Evolutionary conservation across 2,888 invertebrate genomes (phyloP).

Genomic region (Adelognathus sp.): DNA sequence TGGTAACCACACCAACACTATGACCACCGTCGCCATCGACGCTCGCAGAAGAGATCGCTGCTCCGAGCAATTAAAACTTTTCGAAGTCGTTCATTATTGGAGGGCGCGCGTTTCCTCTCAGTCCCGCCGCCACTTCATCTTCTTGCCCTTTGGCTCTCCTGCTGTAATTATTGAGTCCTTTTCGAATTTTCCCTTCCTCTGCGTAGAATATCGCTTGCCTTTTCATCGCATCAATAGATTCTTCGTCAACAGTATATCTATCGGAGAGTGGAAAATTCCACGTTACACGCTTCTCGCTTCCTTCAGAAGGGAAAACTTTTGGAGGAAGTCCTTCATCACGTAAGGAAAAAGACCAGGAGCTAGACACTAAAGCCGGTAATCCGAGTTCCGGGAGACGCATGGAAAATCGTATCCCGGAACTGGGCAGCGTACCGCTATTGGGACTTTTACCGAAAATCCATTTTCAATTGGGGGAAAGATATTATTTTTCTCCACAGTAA

Average conservation of each 20-base stretch:
- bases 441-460: too few species aligned
- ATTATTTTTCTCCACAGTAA: too few species aligned
- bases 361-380: too few species aligned
- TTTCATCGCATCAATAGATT: slow-evolving; percentile 8
- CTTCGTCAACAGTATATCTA: slow-evolving; percentile 11
- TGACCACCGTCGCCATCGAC: neutral
- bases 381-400: too few species aligned
- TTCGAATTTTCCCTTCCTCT: slow-evolving; percentile 25
- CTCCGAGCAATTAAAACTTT: slow-evolving; percentile 72
- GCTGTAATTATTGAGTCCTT: slow-evolving; percentile 33
- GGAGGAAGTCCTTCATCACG: neutral
- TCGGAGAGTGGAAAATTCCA: neutral
- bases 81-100: slow-evolving; percentile 63
- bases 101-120: slow-evolving; percentile 30
- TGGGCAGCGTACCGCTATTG: too few species aligned
- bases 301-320: neutral
- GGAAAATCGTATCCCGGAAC: too few species aligned
- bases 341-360: too few species aligned
- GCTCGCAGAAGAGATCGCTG: slow-evolving; percentile 51
- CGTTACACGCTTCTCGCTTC: neutral
- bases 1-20: slow-evolving; percentile 6
- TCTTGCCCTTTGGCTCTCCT: neutral
- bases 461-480: too few species aligned
- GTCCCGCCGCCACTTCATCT: neutral
- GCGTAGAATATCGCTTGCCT: neutral